Conservation (phyloP, 2,797 vertebrate genomes). For the Erethizon dorsatum region DNA sequence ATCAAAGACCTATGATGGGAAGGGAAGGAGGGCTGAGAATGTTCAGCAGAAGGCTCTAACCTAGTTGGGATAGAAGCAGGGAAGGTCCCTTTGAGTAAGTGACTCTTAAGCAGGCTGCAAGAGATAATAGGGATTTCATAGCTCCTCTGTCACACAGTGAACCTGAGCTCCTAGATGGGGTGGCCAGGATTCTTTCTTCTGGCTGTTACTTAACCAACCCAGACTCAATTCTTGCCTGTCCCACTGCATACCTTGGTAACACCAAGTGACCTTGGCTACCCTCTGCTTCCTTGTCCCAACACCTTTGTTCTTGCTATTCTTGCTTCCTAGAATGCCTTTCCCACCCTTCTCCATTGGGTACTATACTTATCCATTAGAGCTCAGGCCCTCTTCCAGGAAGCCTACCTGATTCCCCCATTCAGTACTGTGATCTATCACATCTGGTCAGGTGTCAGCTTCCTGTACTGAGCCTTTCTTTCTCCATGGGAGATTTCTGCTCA, state of each 20-base stretch:
- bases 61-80: background rate
- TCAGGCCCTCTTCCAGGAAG: constrained; percentile 35
- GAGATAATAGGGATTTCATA: background rate
- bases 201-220: background rate
- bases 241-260: background rate
- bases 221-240: background rate
- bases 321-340: background rate
- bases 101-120: background rate
- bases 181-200: background rate
- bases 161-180: background rate
- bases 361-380: background rate
- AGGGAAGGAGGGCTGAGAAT: background rate
- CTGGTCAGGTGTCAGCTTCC: background rate
- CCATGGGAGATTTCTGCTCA: background rate
- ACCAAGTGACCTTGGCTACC: background rate
- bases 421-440: background rate
- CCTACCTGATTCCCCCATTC: background rate
- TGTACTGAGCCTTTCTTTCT: background rate
- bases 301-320: background rate
- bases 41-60: background rate
- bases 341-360: background rate
- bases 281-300: background rate
- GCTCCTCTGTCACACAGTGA: background rate
- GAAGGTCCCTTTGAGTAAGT: background rate
- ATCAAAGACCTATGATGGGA: background rate